These are phyloP conservation scores for Tachina grossa DNA, from an alignment of 2,888 invertebrate genomes.

Conservation along the genomic window DNA sequence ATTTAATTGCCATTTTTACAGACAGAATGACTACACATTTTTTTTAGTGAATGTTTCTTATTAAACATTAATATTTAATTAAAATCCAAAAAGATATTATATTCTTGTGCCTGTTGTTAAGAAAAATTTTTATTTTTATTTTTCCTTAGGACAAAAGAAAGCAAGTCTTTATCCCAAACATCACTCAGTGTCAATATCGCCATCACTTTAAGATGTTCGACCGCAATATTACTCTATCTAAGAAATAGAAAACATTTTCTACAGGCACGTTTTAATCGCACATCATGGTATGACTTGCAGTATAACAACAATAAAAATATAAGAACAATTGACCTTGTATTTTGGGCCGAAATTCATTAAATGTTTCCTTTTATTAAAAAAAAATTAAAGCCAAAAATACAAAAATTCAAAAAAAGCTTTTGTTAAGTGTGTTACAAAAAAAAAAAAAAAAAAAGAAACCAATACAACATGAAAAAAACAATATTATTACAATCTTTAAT, in stretches of 20 bases:
- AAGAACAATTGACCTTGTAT: conserved; percentile 55
- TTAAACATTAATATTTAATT: not conserved
- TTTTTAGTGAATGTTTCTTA: not conserved
- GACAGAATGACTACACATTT: not conserved
- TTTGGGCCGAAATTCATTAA: conserved; percentile 61
- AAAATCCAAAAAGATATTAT: not conserved
- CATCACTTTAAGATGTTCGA: conserved; percentile 46
- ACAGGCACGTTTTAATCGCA: conserved; percentile 18
- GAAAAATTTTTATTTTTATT: not conserved
- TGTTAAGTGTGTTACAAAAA: not conserved
- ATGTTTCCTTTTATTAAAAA: conserved; percentile 28
- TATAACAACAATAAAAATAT: conserved; percentile 48
- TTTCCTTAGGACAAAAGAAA: conserved; percentile 25
- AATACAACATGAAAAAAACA: conserved; percentile 1
- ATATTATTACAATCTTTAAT: not conserved
- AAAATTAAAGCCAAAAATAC: no score
- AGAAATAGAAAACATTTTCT: not conserved
- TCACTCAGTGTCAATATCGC: conserved; percentile 54
- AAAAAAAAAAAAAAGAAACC: no score
- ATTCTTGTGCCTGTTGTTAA: no score
- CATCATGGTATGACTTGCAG: conserved; percentile 14
- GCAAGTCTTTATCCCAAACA: conserved; percentile 36
- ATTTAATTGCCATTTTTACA: not conserved
- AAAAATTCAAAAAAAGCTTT: conserved; percentile 5
- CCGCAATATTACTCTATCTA: conserved; percentile 33